phyloP scores from a whole-genome alignment of 2,888 invertebrate species.

The Agrochola litura region DNA sequence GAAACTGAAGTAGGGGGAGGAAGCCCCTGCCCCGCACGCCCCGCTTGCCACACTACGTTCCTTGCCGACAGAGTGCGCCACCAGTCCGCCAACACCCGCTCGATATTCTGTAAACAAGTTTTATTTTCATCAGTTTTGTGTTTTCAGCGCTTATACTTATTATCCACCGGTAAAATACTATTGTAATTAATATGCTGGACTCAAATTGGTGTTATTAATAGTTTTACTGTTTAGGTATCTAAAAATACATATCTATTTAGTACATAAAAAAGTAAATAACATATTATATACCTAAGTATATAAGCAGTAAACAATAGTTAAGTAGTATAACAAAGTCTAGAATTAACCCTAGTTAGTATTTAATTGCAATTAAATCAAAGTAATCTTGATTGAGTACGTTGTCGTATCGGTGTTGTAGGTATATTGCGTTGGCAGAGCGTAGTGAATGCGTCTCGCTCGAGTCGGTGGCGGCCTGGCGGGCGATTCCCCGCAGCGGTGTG shows the following conservation, averaged over 20 bases:
- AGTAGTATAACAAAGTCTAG: slow-evolving; percentile 42
- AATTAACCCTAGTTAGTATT: slow-evolving; percentile 52
- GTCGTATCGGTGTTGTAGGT: slow-evolving; percentile 83
- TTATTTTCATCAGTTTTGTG: slow-evolving; percentile 83
- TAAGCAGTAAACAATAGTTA: slow-evolving; percentile 51
- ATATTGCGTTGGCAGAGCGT: slow-evolving; percentile 80
- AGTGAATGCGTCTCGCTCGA: slow-evolving; percentile 83
- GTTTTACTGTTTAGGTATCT: slow-evolving; percentile 41
- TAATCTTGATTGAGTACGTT: slow-evolving; percentile 78
- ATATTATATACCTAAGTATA: slow-evolving; percentile 58
- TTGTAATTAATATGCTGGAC: slow-evolving; percentile 5
- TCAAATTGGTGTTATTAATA: slow-evolving; percentile 7
- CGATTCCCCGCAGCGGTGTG: slow-evolving; percentile 75
- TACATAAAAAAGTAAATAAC: slow-evolving; percentile 66
- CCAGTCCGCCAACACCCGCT: slow-evolving; percentile 85
- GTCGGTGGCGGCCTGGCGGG: slow-evolving; percentile 72
- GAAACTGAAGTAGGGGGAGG: slow-evolving; percentile 88
- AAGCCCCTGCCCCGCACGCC: slow-evolving; percentile 83
- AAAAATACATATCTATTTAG: slow-evolving; percentile 56
- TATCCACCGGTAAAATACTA: slow-evolving; percentile 41
- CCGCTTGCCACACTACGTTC: slow-evolving; percentile 73
- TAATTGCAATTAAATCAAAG: slow-evolving; percentile 72
- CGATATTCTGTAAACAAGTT: slow-evolving; percentile 90
- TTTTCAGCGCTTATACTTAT: slow-evolving; percentile 72
- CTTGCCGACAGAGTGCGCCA: slow-evolving; percentile 88